phyloP scores from a whole-genome alignment of 2,888 invertebrate genomes.

The Amiota minor region DNA sequence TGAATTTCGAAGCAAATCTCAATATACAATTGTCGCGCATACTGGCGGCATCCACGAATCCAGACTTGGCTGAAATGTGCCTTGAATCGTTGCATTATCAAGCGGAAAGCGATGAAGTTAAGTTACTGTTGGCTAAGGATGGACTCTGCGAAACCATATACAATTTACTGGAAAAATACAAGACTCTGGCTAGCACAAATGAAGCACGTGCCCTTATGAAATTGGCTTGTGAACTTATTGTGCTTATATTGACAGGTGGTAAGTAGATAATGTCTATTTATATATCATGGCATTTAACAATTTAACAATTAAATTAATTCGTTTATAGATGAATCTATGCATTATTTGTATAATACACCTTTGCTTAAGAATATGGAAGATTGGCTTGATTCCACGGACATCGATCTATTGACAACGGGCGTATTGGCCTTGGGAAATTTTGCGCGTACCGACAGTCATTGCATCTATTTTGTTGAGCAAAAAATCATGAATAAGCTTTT shows the following conservation, averaged over 20 bases:
- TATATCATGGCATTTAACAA: not conserved
- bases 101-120: slow-evolving; percentile 86
- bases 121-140: slow-evolving; percentile 82
- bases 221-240: slow-evolving; percentile 88
- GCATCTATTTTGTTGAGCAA: slow-evolving; percentile 86
- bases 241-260: slow-evolving; percentile 90
- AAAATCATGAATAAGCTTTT: slow-evolving; percentile 83
- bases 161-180: slow-evolving; percentile 82
- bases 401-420: slow-evolving; percentile 86
- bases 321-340: slow-evolving; percentile 88
- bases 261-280: slow-evolving; percentile 44
- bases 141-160: slow-evolving; percentile 85
- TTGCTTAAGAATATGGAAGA: slow-evolving; percentile 80
- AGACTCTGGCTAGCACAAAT: slow-evolving; percentile 79
- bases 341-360: slow-evolving; percentile 83
- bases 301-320: slow-evolving; percentile 1
- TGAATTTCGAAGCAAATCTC: slow-evolving; percentile 76
- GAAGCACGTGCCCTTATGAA: slow-evolving; percentile 81
- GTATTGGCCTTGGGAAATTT: slow-evolving; percentile 92
- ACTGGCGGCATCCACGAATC: slow-evolving; percentile 77
- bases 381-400: slow-evolving; percentile 84
- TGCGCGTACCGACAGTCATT: slow-evolving; percentile 88
- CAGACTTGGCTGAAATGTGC: slow-evolving; percentile 84
- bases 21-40: slow-evolving; percentile 79
- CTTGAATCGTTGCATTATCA: slow-evolving; percentile 84